Evolutionary conservation across 2,888 invertebrate species (phyloP).

Genomic region (Tetranychus truncatus): DNA sequence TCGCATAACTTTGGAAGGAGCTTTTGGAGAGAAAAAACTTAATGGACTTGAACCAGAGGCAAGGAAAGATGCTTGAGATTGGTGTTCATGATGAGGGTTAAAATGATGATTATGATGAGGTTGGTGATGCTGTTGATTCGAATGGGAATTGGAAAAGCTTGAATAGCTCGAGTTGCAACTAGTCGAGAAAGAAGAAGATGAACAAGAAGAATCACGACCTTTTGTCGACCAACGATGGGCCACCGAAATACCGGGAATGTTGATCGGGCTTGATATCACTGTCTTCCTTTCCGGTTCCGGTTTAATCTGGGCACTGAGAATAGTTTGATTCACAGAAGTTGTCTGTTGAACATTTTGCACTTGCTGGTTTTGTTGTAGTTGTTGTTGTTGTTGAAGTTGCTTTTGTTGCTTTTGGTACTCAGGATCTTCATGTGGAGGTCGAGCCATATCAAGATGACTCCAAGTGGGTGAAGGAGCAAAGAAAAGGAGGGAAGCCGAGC

Average conservation of each 20-base stretch:
- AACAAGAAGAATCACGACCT: not conserved
- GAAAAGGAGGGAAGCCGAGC: slow-evolving; percentile 11
- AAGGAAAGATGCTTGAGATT: slow-evolving; percentile 3
- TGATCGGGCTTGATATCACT: slow-evolving; percentile 21
- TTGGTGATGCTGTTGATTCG: not conserved
- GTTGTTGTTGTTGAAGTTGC: not conserved
- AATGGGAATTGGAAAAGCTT: not conserved
- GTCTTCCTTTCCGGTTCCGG: slow-evolving; percentile 10
- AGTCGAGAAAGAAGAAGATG: not conserved
- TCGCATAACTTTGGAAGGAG: slow-evolving; percentile 8
- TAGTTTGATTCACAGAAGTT: not conserved
- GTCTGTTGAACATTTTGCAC: not conserved
- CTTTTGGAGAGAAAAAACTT: not conserved
- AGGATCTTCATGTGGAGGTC: slow-evolving; percentile 62
- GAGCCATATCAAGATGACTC: slow-evolving; percentile 60
- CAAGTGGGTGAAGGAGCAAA: slow-evolving; percentile 40
- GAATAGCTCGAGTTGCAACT: not conserved
- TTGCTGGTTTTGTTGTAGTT: slow-evolving; percentile 5
- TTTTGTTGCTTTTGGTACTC: slow-evolving; percentile 22
- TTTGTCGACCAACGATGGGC: not conserved
- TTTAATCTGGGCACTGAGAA: not conserved
- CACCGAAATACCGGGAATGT: slow-evolving; percentile 19
- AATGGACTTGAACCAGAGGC: slow-evolving; percentile 5
- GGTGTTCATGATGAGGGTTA: not conserved
- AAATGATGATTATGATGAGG: not conserved